Base-by-base conservation (phyloP, 2,113 vertebrate species). In the Melanotaenia duboulayi region DNA sequence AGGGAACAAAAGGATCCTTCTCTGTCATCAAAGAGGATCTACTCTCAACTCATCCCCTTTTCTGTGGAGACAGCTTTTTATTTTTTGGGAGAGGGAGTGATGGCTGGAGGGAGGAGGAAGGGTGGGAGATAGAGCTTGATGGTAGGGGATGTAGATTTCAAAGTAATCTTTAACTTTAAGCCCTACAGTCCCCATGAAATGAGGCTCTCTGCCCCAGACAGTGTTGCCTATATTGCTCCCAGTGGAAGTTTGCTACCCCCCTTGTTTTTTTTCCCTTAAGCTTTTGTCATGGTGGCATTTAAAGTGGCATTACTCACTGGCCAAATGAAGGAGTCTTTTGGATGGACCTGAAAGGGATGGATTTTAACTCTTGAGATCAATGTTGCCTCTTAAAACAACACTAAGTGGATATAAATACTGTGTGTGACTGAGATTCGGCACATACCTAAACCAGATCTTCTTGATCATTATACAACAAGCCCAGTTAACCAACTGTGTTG, bases 91-190 rank as follows among this genome's bases (percentile, higher is more conserved):
- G 63, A 39, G 72, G 83, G 71, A 84, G 82, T 70, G 91, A 84
- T 56, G 80, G 88, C 87, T 86, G 79, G 11, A 80, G 79, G 86
- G 83, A 87, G 82, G 74, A 73, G 57, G 78, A 66, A 83, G 74
- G 84, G 56, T 52, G 78, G 72, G 69, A 75, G 61, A 17, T 65
- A 70, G 80, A 90, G 85, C 85, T 79, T 89, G 74, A 78, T 76
- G 90, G 77, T 20, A 82, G 75, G 76, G 84, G 84, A 91, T 91
- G 81, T 92, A 94, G 92, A 93, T 96, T 95, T 95, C 96, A 95
- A 96, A 95, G 95, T 96, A 94, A 97, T 96, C 97, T 97, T 97
- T 96, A 95, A 95, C 91, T 93, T 90, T 93, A 93, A 95, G 90
- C 93, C 93, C 90, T 66, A 76, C 91, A 89, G 92, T 89, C 91